Base-by-base conservation (phyloP, 2,888 invertebrate species). In the Drosophila paramelanica region DNA sequence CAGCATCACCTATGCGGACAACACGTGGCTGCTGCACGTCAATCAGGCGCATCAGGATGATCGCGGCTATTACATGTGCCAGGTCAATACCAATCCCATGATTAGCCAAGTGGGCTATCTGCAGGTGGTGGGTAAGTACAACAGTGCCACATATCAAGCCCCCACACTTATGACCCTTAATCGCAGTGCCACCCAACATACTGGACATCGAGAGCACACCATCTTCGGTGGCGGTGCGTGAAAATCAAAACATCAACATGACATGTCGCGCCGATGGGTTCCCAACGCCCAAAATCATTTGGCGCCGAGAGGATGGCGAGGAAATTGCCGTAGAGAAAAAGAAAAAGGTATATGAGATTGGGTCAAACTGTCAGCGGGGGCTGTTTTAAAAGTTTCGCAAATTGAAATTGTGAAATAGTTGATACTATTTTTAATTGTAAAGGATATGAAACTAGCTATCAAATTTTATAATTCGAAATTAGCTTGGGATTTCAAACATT, bases 91-190 rank as follows among this genome's bases (percentile, higher is more conserved):
- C 50, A 96, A 97, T 92, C 98, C 98, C 0, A 98, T 98, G 97
- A 97, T 98, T 91, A 97, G 97, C 91, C 98, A 98, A 94, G 97
- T 97, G 39, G 98, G 98, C 65, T 97, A 96, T 91, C 94, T 98
- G 43, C 97, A 98, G 93, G 98, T 98, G 70, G 97, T 98, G 41
- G 98, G 98, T 98, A 91, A 95, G 96, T 89, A 27, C 1, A 42
- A 13, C 20, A 20, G 20, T 20, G 14, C 7, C 5, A 5, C 14
- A 33, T 11, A 5, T 23, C 23, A 23, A 3, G 25, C n/a, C 17
- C 17, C 1, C 17, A 17, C 17, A 36, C 36, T 36, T 36, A 36
- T 13, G 36, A 13, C 13, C 0, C 36, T 13, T 38, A 51, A 11
- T 41, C 93, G 31, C 59, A 99, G 98, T 98, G 78, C 98, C 98